Evolutionary conservation across 2,797 vertebrate species (phyloP).

Genomic region (Amblyopsis hoosieri): DNA sequence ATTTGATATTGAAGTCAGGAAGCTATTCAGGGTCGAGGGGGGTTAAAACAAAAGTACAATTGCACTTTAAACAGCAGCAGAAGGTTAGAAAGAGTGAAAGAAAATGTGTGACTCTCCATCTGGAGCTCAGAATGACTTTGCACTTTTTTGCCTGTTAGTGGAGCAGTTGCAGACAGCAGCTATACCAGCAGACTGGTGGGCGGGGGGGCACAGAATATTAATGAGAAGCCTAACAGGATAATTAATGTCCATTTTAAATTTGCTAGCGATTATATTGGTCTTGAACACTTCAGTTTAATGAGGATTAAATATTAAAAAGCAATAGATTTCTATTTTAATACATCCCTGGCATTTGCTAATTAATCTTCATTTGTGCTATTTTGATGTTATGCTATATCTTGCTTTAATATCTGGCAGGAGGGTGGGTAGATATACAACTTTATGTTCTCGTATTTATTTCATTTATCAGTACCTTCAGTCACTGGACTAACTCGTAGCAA

Average conservation of each 20-base stretch:
- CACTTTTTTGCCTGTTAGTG: constrained; percentile 71
- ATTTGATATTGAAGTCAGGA: too few relatives aligned
- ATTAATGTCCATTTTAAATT: constrained; percentile 67
- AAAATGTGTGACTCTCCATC: neutral
- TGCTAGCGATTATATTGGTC: constrained; percentile 42
- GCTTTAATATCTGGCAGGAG: too few relatives aligned
- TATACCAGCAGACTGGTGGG: constrained; percentile 48
- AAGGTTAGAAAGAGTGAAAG: constrained; percentile 27
- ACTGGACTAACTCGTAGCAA: too few relatives aligned
- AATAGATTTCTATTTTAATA: constrained; percentile 56
- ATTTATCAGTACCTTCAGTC: too few relatives aligned
- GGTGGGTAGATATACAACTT: too few relatives aligned
- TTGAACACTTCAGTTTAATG: constrained; percentile 61
- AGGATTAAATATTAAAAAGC: constrained; percentile 70
- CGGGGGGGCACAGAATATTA: constrained; percentile 68
- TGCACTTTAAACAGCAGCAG: neutral
- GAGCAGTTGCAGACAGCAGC: constrained; percentile 22
- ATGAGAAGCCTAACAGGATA: constrained; percentile 64
- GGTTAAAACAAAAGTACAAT: too few relatives aligned
- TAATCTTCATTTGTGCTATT: too few relatives aligned
- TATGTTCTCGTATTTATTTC: too few relatives aligned
- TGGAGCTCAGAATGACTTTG: constrained; percentile 62
- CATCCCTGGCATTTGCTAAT: too few relatives aligned
- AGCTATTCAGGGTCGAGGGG: too few relatives aligned
- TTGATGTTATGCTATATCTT: too few relatives aligned